Evolutionary conservation across 2,797 vertebrate species (phyloP).

Genomic region (Phataginus tricuspis): DNA sequence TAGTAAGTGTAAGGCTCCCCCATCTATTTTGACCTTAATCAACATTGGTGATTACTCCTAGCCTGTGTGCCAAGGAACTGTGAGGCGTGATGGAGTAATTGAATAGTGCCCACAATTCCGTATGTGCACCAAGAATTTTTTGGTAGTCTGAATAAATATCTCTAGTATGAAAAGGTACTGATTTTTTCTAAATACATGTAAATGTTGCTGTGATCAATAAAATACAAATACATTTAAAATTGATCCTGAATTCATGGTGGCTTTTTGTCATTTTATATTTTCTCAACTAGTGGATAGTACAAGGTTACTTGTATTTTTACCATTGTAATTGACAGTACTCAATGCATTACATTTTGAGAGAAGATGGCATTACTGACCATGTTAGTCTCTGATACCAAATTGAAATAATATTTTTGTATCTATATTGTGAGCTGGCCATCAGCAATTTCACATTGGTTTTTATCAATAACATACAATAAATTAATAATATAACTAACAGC

Average conservation of each 20-base stretch:
- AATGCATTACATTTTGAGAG: constrained; percentile 29
- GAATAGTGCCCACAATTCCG: not conserved
- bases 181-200: not conserved
- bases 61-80: not conserved
- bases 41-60: constrained; percentile 16
- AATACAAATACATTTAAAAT: constrained; percentile 20
- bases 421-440: not conserved
- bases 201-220: constrained; percentile 25
- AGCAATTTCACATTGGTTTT: constrained; percentile 1
- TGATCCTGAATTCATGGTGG: not conserved
- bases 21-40: constrained; percentile 67
- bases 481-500: not conserved
- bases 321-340: not conserved
- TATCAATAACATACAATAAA: not conserved
- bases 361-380: not conserved
- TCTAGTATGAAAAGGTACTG: constrained; percentile 23
- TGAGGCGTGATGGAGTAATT: not conserved
- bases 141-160: constrained; percentile 49
- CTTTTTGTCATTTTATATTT: not conserved
- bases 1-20: not conserved
- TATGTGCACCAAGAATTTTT: not conserved
- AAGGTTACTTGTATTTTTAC: not conserved
- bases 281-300: not conserved
- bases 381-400: not conserved
- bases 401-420: not conserved